phyloP scores from a whole-genome alignment of 2,888 invertebrate genomes.

The Doris montereyensis region DNA sequence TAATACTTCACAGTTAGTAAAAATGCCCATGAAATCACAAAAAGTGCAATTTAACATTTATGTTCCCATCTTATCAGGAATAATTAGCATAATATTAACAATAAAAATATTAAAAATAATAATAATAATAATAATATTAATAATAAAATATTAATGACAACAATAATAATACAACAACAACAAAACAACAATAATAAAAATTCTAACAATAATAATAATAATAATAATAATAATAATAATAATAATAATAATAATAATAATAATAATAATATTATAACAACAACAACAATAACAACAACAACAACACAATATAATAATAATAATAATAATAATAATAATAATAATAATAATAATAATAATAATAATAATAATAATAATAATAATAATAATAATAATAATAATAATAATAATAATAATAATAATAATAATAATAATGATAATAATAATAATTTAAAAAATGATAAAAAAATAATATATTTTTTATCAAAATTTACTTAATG shows the following conservation, averaged over 20 bases:
- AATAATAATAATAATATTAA: no score
- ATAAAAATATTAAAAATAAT: no score
- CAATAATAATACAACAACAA: background rate
- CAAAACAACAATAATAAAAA: background rate
- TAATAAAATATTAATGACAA: background rate
- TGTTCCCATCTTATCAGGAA: no score
- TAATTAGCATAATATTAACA: no score
- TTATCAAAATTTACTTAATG: no score
- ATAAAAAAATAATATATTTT: background rate
- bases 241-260: background rate
- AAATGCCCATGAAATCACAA: no score
- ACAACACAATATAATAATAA: background rate
- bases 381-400: background rate
- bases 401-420: background rate
- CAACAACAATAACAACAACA: no score
- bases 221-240: background rate
- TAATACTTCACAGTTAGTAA: no score
- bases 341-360: background rate
- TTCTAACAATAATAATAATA: background rate
- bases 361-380: background rate
- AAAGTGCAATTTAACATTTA: no score
- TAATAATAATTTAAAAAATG: background rate
- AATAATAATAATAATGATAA: background rate
- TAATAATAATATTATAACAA: background rate
- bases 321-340: background rate